phyloP scores from a whole-genome alignment of 2,113 vertebrate genomes.

The Myotis lucifugus region DNA sequence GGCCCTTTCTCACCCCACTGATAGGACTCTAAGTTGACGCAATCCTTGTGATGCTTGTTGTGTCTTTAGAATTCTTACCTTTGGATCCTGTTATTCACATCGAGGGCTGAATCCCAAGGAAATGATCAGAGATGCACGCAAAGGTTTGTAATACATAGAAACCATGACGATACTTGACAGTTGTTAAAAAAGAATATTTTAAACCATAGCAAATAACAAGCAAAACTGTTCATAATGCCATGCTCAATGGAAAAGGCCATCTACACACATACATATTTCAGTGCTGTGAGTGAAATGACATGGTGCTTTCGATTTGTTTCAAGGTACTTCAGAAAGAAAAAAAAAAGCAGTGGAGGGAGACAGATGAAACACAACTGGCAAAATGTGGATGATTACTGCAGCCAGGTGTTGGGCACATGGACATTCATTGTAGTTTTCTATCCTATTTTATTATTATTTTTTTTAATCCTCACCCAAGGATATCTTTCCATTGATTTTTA shows the following conservation, averaged over 20 bases:
- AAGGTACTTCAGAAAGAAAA: neutral
- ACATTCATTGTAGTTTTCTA: neutral
- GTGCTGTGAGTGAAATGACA: neutral
- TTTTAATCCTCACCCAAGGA: too few species aligned
- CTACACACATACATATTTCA: neutral
- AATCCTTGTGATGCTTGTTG: neutral
- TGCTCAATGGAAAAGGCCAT: neutral
- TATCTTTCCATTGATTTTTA: too few species aligned
- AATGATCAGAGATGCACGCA: neutral
- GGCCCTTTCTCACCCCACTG: neutral
- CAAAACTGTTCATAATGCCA: neutral
- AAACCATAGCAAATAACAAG: neutral
- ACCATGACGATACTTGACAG: neutral
- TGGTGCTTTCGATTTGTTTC: neutral
- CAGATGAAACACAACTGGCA: neutral
- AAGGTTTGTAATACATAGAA: neutral
- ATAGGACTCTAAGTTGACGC: neutral
- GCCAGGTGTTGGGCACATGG: neutral
- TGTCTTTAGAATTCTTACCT: neutral
- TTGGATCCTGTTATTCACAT: neutral
- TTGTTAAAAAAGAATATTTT: slow-evolving; percentile 25
- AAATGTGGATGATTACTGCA: neutral
- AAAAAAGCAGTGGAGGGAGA: neutral
- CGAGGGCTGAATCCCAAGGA: neutral
- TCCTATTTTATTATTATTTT: neutral